A percentile compares a stretch with the other conserved stretches of the same genome.
Evolutionary conservation across 2,888 invertebrate species (phyloP).

Genomic region (Hedychridium roseum): DNA sequence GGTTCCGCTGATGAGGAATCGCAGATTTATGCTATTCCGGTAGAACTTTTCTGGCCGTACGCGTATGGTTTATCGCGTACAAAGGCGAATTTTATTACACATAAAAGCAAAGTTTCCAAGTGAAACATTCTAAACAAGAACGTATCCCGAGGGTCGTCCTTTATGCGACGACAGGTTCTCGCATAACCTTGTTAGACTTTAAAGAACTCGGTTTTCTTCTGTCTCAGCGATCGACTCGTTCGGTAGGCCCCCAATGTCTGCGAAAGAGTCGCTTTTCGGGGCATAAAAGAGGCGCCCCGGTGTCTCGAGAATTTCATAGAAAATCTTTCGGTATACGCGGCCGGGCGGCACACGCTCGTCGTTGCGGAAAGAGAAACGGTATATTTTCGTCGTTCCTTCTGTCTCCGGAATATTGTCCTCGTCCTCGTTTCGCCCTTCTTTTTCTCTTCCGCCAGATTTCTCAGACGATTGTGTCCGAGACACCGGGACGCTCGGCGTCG

Average conservation of each 20-base stretch:
- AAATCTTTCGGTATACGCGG: slow-evolving; percentile 3
- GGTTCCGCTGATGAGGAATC: no score
- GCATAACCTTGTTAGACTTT: no score
- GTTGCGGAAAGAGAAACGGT: slow-evolving; percentile 6
- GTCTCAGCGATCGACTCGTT: no score
- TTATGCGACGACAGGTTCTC: no score
- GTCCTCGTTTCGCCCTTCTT: not conserved
- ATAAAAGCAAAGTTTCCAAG: no score
- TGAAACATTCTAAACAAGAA: no score
- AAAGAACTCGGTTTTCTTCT: no score
- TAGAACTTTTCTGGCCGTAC: no score
- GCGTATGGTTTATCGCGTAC: no score
- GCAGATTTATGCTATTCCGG: no score
- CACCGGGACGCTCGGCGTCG: not conserved
- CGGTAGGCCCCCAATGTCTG: not conserved
- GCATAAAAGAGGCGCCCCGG: not conserved
- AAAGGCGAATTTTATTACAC: no score
- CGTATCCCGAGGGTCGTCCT: no score
- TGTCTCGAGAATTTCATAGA: not conserved
- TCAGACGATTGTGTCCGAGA: not conserved
- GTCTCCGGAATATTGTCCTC: slow-evolving; percentile 3
- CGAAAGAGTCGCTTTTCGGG: not conserved
- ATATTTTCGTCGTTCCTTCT: slow-evolving; percentile 6
- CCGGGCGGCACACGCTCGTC: slow-evolving; percentile 1
- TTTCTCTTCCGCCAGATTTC: not conserved